Base-by-base conservation (phyloP, 2,888 invertebrate species). In the Aricia artaxerxes region DNA sequence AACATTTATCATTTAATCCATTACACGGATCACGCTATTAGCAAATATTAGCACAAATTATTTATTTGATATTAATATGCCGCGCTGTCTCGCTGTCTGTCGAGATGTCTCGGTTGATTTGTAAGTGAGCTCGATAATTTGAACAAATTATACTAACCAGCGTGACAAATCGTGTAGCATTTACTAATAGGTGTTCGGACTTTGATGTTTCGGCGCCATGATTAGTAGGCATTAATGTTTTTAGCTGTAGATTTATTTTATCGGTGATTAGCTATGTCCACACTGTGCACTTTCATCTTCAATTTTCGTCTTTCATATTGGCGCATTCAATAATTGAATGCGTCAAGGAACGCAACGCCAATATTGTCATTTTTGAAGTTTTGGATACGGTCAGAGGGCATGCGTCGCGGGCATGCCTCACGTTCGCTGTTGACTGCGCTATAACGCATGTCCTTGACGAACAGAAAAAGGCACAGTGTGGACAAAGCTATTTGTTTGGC, bases 11-110 rank as follows among this genome's bases (percentile, higher is more conserved):
- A 69, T 38, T 69, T 49, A 75, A 31, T 75, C 75, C 49, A 75
- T 44, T 75, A 77, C 77, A 77, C 77, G 53, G 60, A 57, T 57
- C 77, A 77, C 31, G 77, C 60, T 49, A 69, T 69, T 31, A 69
- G 35, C 69, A 16, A 69, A 69, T 69, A 69, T 69, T 69, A 69
- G 69, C 69, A 69, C 69, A 35, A 13, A 9, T 64, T 64, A 64
- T 64, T 64, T 35, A 64, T 64, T 64, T 9, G 69, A 69, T 31
- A 69, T 69, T 69, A 35, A 69, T 69, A 69, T 69, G 24, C 69
- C 13, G 69, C 35, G 69, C 35, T 69, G 35, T 35, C 69, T 69
- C 13, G 11, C 35, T 5, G 35, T 35, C 31, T 69, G 13, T 69
- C 69, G 35, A 69, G 35, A 35, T 69, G 13, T 69, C 69, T 69